Conservation (phyloP, 2,888 invertebrate genomes). For the Eupithecia centaureata region DNA sequence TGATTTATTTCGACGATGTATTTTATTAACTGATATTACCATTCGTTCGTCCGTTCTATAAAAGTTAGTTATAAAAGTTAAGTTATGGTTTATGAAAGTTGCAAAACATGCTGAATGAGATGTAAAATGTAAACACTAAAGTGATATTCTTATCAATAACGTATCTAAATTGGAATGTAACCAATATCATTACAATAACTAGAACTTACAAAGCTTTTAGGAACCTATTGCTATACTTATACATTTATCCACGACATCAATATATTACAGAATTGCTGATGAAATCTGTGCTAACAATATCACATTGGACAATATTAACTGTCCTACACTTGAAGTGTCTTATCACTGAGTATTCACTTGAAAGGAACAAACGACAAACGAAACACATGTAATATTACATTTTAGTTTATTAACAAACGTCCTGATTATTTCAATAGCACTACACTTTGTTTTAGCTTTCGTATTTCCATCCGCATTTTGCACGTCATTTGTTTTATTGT, state of each 20-base stretch:
- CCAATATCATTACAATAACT: conserved; percentile 49
- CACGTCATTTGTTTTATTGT: background rate
- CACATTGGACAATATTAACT: conserved; percentile 73
- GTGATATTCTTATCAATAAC: conserved; percentile 48
- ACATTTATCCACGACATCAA: conserved; percentile 75
- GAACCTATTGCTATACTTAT: conserved; percentile 58
- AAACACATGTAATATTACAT: conserved; percentile 5
- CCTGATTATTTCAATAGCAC: conserved; percentile 1
- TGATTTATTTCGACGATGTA: no score
- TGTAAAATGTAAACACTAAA: conserved; percentile 50
- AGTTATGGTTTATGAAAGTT: background rate
- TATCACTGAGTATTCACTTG: conserved; percentile 39
- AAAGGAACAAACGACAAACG: conserved; percentile 6
- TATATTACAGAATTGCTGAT: conserved; percentile 67
- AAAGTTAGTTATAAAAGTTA: no score
- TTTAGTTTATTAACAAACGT: conserved; percentile 4
- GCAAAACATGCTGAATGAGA: conserved; percentile 15
- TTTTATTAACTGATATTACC: no score
- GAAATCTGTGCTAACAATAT: conserved; percentile 79
- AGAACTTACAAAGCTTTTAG: conserved; percentile 67
- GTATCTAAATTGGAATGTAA: conserved; percentile 54
- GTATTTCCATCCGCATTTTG: background rate
- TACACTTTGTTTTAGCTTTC: background rate
- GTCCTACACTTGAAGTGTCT: conserved; percentile 52
- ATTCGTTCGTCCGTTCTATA: no score